Base-by-base conservation (phyloP, 1,140 invertebrate species). In the Polypedilum pembai region DNA sequence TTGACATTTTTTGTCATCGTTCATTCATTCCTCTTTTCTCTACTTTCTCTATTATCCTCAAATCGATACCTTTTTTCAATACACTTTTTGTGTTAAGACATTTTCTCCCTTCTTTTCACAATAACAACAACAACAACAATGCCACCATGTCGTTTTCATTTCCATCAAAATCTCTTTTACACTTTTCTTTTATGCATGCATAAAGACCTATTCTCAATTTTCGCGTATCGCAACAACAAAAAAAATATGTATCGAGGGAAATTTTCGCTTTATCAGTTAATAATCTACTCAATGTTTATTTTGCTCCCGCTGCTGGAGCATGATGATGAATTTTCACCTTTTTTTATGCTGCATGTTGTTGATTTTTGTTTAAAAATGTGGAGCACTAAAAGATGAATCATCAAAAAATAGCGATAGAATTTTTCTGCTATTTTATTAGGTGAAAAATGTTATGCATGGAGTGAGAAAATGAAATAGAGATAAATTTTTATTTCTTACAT, bases 181-280 rank as follows among this genome's bases (percentile, higher is more conserved):
- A 33, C 24, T 33, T 33, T 33, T 33, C 24, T 33, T 33, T 33
- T 33, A 33, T 33, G 24, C 24, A 33, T 33, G 24, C 24, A 33
- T 5, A 33, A 33, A 33, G 24, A 33, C 24, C 24, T 33, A 33
- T 33, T 33, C 24, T 33, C 24, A 33, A 33, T 33, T 56, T 56
- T 56, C n/a, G 8, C n/a, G 45, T 56, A n/a, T 56, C 45, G 15
- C 4, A n/a, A n/a, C 45, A 56, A 3, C 45, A n/a, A 45, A 4
- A 12, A n/a, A 33, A n/a, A n/a, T n/a, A 56, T 56, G 45, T 56
- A 56, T 56, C 45, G 45, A 56, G 45, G 45, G 45, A 56, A 56
- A n/a, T 56, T 56, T 56, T 56, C 45, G n/a, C 45, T 56, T 56
- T 56, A 56, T 56, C 45, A 56, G 45, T 56, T 56, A 56, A 56